Evolutionary conservation across 1,140 invertebrate genomes (phyloP), one percentile per base, ranked within the genome.

Genomic region (Hypothenemus hampei): DNA sequence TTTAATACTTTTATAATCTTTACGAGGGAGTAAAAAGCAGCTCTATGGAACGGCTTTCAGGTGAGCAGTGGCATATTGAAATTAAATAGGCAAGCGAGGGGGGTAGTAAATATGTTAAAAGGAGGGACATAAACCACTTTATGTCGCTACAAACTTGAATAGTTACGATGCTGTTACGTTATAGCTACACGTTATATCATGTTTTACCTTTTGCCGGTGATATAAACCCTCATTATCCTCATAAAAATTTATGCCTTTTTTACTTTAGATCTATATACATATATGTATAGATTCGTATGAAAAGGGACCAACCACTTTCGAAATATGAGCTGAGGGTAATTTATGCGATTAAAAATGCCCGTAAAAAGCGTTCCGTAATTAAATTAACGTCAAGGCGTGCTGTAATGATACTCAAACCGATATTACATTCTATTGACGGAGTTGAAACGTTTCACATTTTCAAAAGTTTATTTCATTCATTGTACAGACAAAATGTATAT

Each of bases 21-120:
- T n/a, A n/a, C 33, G 24, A 26, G 18, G n/a, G 15, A 26, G 37
- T 15, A 20, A 52, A n/a, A 52, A 36, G 44, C 6, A 6, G 20
- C 44, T 52, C 22, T 39, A 41, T 33, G 24, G 39, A 43, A 41
- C 37, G n/a, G n/a, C n/a, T n/a, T n/a, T n/a, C n/a, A 11, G 13
- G 6, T 24, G 24, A 43, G 37, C 41, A 40, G 50, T 55, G 60
- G 60, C 62, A 63, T 63, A 63, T 63, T 59, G 55, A 61, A 63
- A 65, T 63, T 65, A 65, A 62, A 65, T 65, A 65, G 60, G n/a
- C n/a, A 65, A 62, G 48, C 46, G 29, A 45, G 59, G 56, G 53
- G 46, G 58, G 55, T 61, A 58, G 63, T 62, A 65, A 65, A 65
- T 65, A 65, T 65, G 63, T 65, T 57, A 48, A 50, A 62, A 62